Conservation (phyloP, 2,113 vertebrate genomes). For the Osmerus eperlanus region DNA sequence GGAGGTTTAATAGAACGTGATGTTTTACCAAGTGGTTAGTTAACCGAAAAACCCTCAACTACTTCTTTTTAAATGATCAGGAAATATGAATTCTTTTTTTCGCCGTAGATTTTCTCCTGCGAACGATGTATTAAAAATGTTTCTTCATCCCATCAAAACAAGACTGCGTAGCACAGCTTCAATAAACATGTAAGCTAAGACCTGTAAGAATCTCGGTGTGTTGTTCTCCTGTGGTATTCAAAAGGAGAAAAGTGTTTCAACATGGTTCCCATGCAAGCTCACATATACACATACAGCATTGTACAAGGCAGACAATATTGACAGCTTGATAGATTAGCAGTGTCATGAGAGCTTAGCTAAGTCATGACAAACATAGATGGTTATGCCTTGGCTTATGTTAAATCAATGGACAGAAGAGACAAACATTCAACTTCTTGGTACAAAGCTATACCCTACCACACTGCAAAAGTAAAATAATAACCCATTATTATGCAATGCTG, state of each 20-base stretch:
- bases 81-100: slow-evolving; percentile 17
- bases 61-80: slow-evolving; percentile 29
- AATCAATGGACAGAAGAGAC: neutral
- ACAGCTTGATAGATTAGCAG: neutral
- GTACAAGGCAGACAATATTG: neutral
- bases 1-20: slow-evolving; percentile 55
- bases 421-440: neutral
- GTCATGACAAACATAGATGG: neutral
- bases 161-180: neutral
- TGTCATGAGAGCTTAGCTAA: neutral
- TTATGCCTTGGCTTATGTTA: neutral
- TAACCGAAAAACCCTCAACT: slow-evolving; percentile 24
- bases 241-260: neutral
- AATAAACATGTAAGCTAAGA: neutral
- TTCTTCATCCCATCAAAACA: neutral
- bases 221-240: neutral
- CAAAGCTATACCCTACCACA: neutral
- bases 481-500: neutral
- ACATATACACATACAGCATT: neutral
- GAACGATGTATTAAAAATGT: neutral
- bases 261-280: neutral
- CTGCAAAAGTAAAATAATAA: neutral
- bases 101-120: slow-evolving; percentile 14
- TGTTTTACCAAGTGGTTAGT: slow-evolving; percentile 50
- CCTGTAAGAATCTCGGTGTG: neutral